A percentile compares a stretch with the other conserved stretches of the same genome.
Conservation (phyloP, 1,140 invertebrate genomes). For the Diuraphis noxia region DNA sequence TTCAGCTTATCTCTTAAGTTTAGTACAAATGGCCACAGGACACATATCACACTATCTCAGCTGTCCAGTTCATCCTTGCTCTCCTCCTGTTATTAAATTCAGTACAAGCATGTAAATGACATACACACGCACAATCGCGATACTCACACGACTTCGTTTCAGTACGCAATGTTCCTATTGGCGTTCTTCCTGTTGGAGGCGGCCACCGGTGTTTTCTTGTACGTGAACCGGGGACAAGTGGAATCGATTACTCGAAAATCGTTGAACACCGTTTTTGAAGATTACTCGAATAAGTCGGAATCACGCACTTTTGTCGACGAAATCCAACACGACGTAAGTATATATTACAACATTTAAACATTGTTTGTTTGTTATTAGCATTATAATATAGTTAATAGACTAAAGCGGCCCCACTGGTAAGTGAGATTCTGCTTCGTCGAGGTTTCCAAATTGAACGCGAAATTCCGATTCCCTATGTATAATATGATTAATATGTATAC, state of each 20-base stretch:
- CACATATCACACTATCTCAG: too few species aligned
- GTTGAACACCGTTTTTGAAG: neutral
- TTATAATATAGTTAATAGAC: neutral
- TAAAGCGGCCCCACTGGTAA: too few species aligned
- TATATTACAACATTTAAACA: neutral
- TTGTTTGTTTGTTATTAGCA: neutral
- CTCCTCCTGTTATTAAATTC: neutral
- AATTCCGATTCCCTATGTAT: neutral
- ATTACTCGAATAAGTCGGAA: neutral
- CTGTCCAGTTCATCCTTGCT: too few species aligned
- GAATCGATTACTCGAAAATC: constrained; percentile 17
- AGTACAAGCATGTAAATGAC: neutral
- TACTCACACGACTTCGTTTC: constrained; percentile 50
- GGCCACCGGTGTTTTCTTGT: constrained; percentile 43
- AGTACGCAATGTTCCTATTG: constrained; percentile 55
- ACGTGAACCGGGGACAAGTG: constrained; percentile 32
- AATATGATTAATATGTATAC: too few species aligned
- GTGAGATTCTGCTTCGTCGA: neutral
- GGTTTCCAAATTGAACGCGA: neutral
- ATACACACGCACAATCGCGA: neutral
- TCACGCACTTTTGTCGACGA: neutral
- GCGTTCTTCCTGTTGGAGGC: constrained; percentile 49
- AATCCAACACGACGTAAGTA: constrained; percentile 42
- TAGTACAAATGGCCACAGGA: too few species aligned
- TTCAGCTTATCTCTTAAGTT: neutral